A percentile compares a stretch with the other conserved stretches of the same genome.
Evolutionary conservation across 2,888 invertebrate genomes (phyloP).

Genomic region (Hipparchia semele): DNA sequence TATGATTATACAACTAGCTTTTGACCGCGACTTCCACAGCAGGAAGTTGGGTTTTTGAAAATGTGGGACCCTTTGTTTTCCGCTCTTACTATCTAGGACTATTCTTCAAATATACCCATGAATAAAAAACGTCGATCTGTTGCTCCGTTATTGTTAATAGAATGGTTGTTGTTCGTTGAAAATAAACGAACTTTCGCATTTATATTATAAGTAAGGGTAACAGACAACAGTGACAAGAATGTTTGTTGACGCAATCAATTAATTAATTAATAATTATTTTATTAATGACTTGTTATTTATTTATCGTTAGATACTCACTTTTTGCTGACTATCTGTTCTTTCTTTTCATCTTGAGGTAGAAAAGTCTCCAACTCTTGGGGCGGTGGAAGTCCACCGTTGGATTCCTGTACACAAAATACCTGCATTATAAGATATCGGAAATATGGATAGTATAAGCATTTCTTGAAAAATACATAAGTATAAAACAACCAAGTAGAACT

Average conservation of each 20-base stretch:
- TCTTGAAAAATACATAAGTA: not conserved
- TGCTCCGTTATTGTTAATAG: too few species aligned
- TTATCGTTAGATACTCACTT: conserved; percentile 61
- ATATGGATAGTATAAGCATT: not conserved
- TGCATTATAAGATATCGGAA: not conserved
- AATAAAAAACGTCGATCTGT: too few species aligned
- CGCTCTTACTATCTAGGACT: too few species aligned
- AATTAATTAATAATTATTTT: not conserved
- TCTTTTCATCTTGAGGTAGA: conserved; percentile 87
- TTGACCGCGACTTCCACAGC: too few species aligned
- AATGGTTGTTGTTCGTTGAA: too few species aligned
- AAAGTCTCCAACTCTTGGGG: conserved; percentile 92
- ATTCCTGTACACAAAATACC: conserved; percentile 56
- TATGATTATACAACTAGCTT: too few species aligned
- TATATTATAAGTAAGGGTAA: not conserved
- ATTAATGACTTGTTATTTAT: not conserved
- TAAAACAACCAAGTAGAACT: too few species aligned
- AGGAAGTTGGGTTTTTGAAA: too few species aligned
- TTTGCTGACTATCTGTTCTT: conserved; percentile 77
- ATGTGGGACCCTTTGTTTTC: too few species aligned
- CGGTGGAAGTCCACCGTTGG: conserved; percentile 66
- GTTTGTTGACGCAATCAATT: not conserved
- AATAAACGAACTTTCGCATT: too few species aligned
- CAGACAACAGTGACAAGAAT: not conserved
- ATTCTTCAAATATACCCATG: too few species aligned